These are phyloP conservation scores for Galeopterus variegatus DNA, from an alignment of 2,113 vertebrate species.

Conservation along the genomic window DNA sequence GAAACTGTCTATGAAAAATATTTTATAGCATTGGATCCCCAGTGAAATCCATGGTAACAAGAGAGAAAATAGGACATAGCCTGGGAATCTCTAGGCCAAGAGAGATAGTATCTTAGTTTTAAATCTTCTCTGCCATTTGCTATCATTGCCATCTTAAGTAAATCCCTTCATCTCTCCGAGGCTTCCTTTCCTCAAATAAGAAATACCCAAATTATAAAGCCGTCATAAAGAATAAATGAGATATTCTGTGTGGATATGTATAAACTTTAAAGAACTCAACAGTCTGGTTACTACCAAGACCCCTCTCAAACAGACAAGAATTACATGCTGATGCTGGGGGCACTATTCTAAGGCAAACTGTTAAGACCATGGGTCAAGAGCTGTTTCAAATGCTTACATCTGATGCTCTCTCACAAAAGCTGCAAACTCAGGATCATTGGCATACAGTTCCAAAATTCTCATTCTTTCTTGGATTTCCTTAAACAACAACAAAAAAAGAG, in stretches of 20 bases:
- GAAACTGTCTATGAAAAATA: slow-evolving; percentile 9
- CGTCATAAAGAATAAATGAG: not conserved
- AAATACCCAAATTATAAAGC: not conserved
- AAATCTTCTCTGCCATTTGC: slow-evolving; percentile 26
- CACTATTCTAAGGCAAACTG: not conserved
- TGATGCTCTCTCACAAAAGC: slow-evolving; percentile 96
- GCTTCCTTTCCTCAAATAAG: slow-evolving; percentile 40
- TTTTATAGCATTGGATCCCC: not conserved
- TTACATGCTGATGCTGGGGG: accelerated
- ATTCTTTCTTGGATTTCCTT: slow-evolving; percentile 99
- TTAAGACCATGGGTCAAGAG: not conserved
- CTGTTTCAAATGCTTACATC: slow-evolving; percentile 90
- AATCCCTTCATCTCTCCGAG: not conserved
- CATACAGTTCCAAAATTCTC: slow-evolving; percentile 96
- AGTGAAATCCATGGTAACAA: not conserved
- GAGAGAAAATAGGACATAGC: not conserved
- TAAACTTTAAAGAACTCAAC: not conserved
- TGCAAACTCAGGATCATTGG: slow-evolving; percentile 96
- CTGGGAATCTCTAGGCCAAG: not conserved
- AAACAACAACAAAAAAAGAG: slow-evolving; percentile 76
- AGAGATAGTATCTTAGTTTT: not conserved
- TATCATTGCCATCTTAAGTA: not conserved
- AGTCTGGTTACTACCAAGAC: not conserved
- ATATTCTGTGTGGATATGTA: not conserved
- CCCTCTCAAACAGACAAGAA: not conserved